Percentiles rank a stretch among this genome's conserved stretches.
phyloP scores from a whole-genome alignment of 2,113 vertebrate species.

The Nesoenas mayeri region DNA sequence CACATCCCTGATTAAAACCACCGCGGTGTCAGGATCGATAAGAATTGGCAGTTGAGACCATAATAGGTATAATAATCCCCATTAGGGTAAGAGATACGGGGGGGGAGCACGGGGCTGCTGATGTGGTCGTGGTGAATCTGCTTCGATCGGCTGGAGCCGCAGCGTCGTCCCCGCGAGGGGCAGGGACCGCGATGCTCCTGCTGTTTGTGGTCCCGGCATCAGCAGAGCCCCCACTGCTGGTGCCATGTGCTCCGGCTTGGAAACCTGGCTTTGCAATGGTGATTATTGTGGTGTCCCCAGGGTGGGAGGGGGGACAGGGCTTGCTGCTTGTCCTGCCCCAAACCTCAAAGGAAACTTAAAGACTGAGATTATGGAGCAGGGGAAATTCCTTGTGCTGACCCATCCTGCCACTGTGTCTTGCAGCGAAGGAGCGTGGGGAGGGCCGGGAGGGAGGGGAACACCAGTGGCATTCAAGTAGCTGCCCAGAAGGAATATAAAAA shows the following conservation, averaged over 20 bases:
- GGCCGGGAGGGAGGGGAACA: background rate
- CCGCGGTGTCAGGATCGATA: conserved; percentile 29
- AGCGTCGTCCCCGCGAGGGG: background rate
- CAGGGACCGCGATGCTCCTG: accelerated
- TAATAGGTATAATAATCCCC: conserved; percentile 53
- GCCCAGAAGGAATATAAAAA: background rate
- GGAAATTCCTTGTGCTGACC: background rate
- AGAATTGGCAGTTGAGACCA: conserved; percentile 4
- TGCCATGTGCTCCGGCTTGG: background rate
- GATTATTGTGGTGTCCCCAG: background rate
- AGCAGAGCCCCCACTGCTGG: background rate
- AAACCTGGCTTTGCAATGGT: background rate
- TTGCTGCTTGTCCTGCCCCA: background rate
- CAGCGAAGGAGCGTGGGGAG: background rate
- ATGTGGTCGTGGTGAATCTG: background rate
- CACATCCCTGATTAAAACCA: conserved; percentile 19
- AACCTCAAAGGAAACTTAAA: background rate
- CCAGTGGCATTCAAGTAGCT: conserved; percentile 20
- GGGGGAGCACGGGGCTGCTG: background rate
- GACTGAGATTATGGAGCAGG: background rate
- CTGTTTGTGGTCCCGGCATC: accelerated
- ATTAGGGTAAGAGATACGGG: conserved; percentile 6
- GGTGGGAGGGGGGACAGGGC: accelerated
- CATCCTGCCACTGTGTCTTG: background rate
- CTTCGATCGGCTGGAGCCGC: background rate